A percentile compares a stretch with the other conserved stretches of the same genome.
These are phyloP conservation scores for Cairina moschata DNA, from an alignment of 2,113 vertebrate species.

Conservation along the genomic window DNA sequence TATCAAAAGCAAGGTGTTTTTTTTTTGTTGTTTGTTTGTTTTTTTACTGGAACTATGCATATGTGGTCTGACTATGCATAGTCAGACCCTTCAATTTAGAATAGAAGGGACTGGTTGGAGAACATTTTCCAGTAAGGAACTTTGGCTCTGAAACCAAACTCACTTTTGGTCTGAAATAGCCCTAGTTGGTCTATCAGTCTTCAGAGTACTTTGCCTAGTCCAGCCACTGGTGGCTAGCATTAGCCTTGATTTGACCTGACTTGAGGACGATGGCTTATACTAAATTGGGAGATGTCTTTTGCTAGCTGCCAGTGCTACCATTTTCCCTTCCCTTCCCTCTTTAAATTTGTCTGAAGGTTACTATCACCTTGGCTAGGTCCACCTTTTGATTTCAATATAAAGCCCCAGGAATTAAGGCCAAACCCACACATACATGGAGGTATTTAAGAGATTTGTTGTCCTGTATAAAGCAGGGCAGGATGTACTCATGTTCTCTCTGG, in stretches of 20 bases:
- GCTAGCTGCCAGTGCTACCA: not conserved
- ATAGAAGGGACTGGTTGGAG: not conserved
- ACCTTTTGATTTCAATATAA: not conserved
- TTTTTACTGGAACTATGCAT: not conserved
- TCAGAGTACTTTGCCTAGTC: not conserved
- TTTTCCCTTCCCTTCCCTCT: not conserved
- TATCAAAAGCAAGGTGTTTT: slow-evolving; percentile 9
- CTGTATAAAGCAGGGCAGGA: not conserved
- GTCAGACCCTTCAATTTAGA: not conserved
- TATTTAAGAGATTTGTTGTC: not conserved
- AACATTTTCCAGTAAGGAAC: not conserved
- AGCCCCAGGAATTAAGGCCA: not conserved
- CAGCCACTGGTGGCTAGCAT: not conserved
- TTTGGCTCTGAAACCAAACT: not conserved
- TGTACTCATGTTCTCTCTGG: not conserved
- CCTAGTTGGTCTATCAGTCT: not conserved
- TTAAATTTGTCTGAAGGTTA: not conserved
- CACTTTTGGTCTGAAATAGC: not conserved
- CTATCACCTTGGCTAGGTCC: not conserved
- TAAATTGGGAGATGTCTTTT: not conserved
- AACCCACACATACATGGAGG: not conserved
- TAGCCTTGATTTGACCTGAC: not conserved
- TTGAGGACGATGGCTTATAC: not conserved
- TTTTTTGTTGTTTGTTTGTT: slow-evolving; percentile 11
- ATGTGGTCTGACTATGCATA: too few relatives aligned